Conservation (phyloP, 2,888 invertebrate species). For the Poecilus cupreus region DNA sequence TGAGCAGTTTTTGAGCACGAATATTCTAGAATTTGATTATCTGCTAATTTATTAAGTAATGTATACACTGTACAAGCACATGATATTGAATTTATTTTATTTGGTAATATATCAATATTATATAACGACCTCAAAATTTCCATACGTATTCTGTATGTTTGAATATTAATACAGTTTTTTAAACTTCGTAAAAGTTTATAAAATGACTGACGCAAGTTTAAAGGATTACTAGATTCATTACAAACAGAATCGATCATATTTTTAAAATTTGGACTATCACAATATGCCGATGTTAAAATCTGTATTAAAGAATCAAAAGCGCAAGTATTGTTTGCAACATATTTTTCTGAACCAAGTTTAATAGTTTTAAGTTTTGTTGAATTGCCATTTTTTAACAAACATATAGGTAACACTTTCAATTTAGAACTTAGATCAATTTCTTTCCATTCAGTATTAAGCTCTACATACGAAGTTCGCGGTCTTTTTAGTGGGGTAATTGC, state of each 20-base stretch:
- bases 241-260: slow-evolving; percentile 15
- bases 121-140: slow-evolving; percentile 1
- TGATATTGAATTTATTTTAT: slow-evolving; percentile 1
- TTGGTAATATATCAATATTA: slow-evolving; percentile 4
- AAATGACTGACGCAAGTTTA: neutral
- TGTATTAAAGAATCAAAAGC: slow-evolving; percentile 50
- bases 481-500: slow-evolving; percentile 54
- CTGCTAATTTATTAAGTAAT: slow-evolving; percentile 11
- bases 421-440: slow-evolving; percentile 48
- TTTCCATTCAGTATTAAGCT: slow-evolving; percentile 55
- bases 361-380: slow-evolving; percentile 46
- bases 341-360: slow-evolving; percentile 28
- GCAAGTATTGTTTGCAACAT: slow-evolving; percentile 47
- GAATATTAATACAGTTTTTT: neutral
- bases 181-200: slow-evolving; percentile 21
- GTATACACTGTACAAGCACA: slow-evolving; percentile 1
- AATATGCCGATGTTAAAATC: slow-evolving; percentile 43
- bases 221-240: slow-evolving; percentile 15
- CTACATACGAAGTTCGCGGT: slow-evolving; percentile 52
- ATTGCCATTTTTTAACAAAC: slow-evolving; percentile 56
- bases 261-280: slow-evolving; percentile 41
- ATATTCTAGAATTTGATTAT: slow-evolving; percentile 3
- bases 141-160: slow-evolving; percentile 3
- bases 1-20: neutral
- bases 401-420: slow-evolving; percentile 46